Percentiles rank a stretch among this genome's conserved stretches.
phyloP scores from a whole-genome alignment of 2,888 invertebrate species.

The Scelioninae gen. 1 region DNA sequence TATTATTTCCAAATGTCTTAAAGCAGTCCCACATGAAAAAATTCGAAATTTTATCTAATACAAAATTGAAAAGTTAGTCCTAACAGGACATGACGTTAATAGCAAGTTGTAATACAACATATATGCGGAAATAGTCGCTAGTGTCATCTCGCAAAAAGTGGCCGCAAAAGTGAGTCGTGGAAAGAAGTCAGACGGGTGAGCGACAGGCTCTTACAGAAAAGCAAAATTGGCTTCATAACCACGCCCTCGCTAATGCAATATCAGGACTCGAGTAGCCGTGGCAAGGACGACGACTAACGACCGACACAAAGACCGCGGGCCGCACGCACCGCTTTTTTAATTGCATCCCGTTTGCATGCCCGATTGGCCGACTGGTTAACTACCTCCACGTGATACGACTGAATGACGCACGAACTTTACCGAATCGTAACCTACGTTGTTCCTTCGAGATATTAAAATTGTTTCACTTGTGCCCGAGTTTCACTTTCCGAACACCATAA shows the following conservation, averaged over 20 bases:
- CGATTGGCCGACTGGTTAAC: constrained; percentile 63
- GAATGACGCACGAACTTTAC: constrained; percentile 67
- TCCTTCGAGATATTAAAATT: constrained; percentile 12
- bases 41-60: no score
- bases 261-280: constrained; percentile 79
- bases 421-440: constrained; percentile 45
- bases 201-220: constrained; percentile 39
- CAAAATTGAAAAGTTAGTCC: no score
- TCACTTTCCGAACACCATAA: constrained; percentile 25
- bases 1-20: no score
- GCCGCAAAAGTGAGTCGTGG: constrained; percentile 30
- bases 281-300: constrained; percentile 82
- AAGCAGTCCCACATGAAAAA: no score
- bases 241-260: constrained; percentile 82
- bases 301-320: constrained; percentile 75
- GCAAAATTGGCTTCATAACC: constrained; percentile 72
- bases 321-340: constrained; percentile 75
- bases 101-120: no score
- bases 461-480: neutral
- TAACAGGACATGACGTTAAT: no score
- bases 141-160: constrained; percentile 42
- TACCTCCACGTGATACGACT: constrained; percentile 64
- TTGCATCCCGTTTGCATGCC: constrained; percentile 76
- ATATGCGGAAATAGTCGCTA: neutral
- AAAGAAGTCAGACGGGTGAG: constrained; percentile 73